Conservation (phyloP, 2,797 vertebrate genomes). For the Cynopterus sphinx region DNA sequence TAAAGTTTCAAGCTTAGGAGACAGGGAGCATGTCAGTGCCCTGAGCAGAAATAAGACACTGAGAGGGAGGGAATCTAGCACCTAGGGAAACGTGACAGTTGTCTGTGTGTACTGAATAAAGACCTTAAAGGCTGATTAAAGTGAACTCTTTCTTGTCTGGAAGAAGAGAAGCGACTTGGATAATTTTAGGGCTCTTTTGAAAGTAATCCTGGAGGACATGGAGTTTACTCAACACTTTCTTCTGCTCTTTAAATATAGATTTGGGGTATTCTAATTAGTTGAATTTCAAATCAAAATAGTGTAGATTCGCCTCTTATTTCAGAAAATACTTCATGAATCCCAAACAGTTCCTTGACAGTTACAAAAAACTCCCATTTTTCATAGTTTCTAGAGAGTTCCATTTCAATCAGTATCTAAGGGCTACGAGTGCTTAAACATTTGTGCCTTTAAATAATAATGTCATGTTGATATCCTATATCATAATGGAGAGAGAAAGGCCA, state of each 20-base stretch:
- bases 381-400: not conserved
- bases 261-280: not conserved
- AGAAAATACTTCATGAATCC: not conserved
- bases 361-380: not conserved
- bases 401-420: not conserved
- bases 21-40: not conserved
- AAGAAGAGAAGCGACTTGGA: not conserved
- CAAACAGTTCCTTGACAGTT: not conserved
- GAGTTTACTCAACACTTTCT: not conserved
- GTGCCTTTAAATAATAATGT: not conserved
- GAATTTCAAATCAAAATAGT: not conserved
- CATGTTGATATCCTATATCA: not conserved
- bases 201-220: not conserved
- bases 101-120: not conserved
- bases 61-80: not conserved
- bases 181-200: not conserved
- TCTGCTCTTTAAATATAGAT: not conserved
- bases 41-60: not conserved
- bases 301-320: not conserved
- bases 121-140: not conserved
- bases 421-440: not conserved
- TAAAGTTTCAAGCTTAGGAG: not conserved
- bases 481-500: not conserved
- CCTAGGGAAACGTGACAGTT: not conserved
- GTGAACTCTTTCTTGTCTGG: not conserved